These are phyloP conservation scores for Beroe ovata DNA, from an alignment of 37 sponge, comb jelly and placozoan species.

Conservation along the genomic window DNA sequence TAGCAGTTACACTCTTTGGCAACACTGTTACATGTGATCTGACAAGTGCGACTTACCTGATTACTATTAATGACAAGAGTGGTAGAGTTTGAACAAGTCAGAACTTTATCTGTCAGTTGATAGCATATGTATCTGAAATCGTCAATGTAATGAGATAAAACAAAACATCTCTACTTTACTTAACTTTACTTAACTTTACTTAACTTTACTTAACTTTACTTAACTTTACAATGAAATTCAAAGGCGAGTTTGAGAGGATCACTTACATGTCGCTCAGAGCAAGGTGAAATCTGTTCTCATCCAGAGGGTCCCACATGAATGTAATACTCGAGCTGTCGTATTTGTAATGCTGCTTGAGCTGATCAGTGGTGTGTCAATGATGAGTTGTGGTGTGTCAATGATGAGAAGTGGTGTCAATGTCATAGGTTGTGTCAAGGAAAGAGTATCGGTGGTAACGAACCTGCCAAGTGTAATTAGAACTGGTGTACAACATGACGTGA, in stretches of 20 bases:
- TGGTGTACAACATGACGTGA: constrained; percentile 42
- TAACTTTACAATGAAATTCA: no score
- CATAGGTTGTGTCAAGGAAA: no score
- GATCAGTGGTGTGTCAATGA: background rate
- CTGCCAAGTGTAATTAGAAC: constrained; percentile 54
- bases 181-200: no score
- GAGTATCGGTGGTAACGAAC: no score
- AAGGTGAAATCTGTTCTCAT: constrained; percentile 29
- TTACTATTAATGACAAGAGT: constrained; percentile 33
- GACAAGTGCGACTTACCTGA: no score
- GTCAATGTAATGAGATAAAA: background rate
- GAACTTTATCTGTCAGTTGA: constrained; percentile 1
- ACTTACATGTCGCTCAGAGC: background rate
- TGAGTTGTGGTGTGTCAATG: background rate
- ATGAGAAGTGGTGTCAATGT: no score
- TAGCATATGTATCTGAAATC: constrained; percentile 59
- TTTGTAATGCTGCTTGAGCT: constrained; percentile 56
- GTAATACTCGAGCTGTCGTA: constrained; percentile 11
- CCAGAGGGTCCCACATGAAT: constrained; percentile 37
- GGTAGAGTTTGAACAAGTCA: constrained; percentile 22
- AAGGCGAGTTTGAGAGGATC: no score
- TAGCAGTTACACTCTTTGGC: no score
- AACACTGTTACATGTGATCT: no score
- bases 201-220: no score
- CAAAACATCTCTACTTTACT: no score